These are phyloP conservation scores for Scolopax mira DNA, from an alignment of 2,113 vertebrate genomes.

Conservation along the genomic window DNA sequence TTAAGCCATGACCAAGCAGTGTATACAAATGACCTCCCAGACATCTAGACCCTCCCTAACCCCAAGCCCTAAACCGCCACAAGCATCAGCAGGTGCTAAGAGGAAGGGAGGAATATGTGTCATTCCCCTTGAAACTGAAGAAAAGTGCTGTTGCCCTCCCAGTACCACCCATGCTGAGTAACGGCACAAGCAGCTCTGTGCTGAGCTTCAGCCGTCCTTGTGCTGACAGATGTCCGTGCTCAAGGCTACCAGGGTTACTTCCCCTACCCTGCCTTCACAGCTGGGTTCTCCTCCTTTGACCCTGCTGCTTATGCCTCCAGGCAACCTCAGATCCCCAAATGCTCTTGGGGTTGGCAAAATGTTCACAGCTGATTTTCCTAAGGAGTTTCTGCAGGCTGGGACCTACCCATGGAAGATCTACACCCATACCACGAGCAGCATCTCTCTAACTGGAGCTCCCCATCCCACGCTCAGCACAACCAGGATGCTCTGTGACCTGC, in stretches of 20 bases:
- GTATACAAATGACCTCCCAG: background rate
- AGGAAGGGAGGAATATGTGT: background rate
- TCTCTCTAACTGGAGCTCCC: background rate
- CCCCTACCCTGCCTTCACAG: background rate
- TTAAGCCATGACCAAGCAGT: background rate
- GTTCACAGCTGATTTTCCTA: background rate
- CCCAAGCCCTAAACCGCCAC: background rate
- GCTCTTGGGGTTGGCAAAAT: background rate
- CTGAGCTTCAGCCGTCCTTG: background rate
- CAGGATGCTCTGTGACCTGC: background rate
- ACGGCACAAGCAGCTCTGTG: background rate
- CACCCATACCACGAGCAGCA: background rate
- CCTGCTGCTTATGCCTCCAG: background rate
- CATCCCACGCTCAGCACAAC: background rate
- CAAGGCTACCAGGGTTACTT: background rate
- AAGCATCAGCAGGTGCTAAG: background rate
- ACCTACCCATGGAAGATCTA: background rate
- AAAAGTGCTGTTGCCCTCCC: background rate
- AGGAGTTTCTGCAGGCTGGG: background rate
- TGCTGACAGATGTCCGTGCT: background rate
- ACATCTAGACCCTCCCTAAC: background rate
- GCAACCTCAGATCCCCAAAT: background rate
- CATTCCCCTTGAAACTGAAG: background rate
- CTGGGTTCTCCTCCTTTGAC: background rate
- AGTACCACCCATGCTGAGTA: accelerated